phyloP scores from a whole-genome alignment of 1,140 invertebrate species.

The Habropoda laboriosa region DNA sequence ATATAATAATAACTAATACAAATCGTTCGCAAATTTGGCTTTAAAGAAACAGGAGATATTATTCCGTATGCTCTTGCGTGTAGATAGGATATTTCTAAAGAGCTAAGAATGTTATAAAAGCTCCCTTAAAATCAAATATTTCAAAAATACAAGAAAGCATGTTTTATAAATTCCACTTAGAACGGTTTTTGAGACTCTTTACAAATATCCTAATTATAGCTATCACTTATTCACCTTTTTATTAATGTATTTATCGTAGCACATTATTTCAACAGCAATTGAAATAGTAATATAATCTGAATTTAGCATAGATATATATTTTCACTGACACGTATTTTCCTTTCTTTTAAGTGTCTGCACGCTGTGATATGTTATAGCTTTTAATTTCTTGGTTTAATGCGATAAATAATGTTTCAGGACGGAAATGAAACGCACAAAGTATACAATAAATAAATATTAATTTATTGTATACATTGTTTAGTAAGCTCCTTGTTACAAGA shows the following conservation, averaged over 20 bases:
- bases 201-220: background rate
- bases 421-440: conserved; percentile 10
- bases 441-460: conserved; percentile 25
- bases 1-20: background rate
- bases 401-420: background rate
- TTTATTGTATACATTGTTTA: conserved; percentile 9
- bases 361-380: conserved; percentile 17
- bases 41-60: background rate
- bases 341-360: background rate
- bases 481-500: background rate
- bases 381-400: background rate
- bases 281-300: conserved; percentile 9
- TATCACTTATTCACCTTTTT: background rate
- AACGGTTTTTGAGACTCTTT: background rate
- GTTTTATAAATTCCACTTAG: background rate
- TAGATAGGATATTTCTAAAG: conserved; percentile 10
- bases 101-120: conserved; percentile 2
- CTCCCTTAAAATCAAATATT: background rate
- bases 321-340: background rate
- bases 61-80: background rate
- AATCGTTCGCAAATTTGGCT: conserved; percentile 5
- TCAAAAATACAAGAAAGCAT: background rate
- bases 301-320: conserved; percentile 19
- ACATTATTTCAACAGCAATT: background rate
- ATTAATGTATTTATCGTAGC: conserved; percentile 4